Evolutionary conservation across 2,797 vertebrate genomes (phyloP).

Genomic region (Diplodus sargus): DNA sequence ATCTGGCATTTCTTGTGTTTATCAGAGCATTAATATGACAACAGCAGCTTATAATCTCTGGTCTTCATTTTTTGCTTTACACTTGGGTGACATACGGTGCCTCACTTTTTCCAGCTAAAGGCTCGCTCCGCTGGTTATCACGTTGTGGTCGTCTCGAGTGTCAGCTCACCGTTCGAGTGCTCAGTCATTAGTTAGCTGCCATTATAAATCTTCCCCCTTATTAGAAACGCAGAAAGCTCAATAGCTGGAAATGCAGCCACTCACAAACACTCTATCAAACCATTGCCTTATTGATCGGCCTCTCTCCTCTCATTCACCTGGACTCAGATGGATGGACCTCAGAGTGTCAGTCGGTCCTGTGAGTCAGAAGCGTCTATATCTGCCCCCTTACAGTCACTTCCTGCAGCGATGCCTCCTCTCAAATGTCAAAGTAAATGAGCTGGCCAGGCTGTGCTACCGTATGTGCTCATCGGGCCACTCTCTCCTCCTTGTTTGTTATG

Average conservation of each 20-base stretch:
- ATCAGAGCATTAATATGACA: too few relatives aligned
- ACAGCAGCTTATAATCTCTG: too few relatives aligned
- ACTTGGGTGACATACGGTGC: not conserved
- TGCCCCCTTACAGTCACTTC: constrained; percentile 62
- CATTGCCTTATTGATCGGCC: constrained; percentile 64
- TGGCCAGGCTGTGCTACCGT: constrained; percentile 52
- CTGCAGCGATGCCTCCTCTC: constrained; percentile 62
- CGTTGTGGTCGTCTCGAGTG: constrained; percentile 3
- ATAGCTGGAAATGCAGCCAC: constrained; percentile 69
- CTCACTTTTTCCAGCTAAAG: not conserved
- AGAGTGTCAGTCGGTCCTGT: constrained; percentile 59
- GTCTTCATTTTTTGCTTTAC: too few relatives aligned
- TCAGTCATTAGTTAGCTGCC: constrained; percentile 68
- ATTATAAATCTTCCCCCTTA: constrained; percentile 75
- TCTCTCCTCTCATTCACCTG: constrained; percentile 71
- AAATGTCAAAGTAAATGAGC: constrained; percentile 81
- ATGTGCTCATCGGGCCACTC: constrained; percentile 61
- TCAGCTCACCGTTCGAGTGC: constrained; percentile 53
- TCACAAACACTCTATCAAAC: constrained; percentile 73
- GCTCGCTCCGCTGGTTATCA: constrained; percentile 6
- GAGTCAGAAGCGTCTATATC: constrained; percentile 59
- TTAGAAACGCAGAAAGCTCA: constrained; percentile 66
- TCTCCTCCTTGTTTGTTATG: constrained; percentile 54
- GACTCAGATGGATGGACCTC: constrained; percentile 66
- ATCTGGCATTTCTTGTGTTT: not conserved